Conservation (phyloP, 2,797 vertebrate species). For the Coendou prehensilis region DNA sequence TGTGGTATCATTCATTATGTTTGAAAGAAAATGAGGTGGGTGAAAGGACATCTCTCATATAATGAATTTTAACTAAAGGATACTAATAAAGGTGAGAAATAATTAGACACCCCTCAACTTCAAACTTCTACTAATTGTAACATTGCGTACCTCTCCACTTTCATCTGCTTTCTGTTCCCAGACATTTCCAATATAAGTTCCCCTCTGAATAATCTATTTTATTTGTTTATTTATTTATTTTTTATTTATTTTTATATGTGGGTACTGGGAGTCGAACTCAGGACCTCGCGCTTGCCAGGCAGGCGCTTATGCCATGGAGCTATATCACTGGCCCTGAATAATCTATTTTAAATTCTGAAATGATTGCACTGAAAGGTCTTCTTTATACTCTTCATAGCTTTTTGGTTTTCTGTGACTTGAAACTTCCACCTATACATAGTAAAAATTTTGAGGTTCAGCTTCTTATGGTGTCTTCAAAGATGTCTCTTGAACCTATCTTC, state of each 20-base stretch:
- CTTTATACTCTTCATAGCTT: neutral
- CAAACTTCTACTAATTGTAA: neutral
- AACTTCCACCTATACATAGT: neutral
- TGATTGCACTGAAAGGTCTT: neutral
- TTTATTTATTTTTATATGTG: too few species aligned
- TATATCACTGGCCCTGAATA: neutral
- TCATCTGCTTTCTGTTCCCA: neutral
- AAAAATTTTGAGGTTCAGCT: neutral
- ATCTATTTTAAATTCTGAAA: conserved; percentile 12
- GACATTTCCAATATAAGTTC: neutral
- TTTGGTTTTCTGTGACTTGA: neutral
- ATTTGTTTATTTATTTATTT: too few species aligned
- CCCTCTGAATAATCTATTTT: neutral
- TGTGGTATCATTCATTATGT: neutral
- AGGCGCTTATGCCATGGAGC: too few species aligned
- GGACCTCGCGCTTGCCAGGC: too few species aligned
- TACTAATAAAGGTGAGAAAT: conserved; percentile 2
- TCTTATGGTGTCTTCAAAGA: neutral
- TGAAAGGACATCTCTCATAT: neutral
- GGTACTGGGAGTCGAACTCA: too few species aligned
- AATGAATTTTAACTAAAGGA: conserved; percentile 29
- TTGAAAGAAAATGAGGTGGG: neutral
- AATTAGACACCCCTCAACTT: neutral
- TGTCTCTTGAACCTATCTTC: neutral
- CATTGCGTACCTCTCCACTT: neutral